phyloP scores from a whole-genome alignment of 1,140 invertebrate species.

The Sycophila sp. region DNA sequence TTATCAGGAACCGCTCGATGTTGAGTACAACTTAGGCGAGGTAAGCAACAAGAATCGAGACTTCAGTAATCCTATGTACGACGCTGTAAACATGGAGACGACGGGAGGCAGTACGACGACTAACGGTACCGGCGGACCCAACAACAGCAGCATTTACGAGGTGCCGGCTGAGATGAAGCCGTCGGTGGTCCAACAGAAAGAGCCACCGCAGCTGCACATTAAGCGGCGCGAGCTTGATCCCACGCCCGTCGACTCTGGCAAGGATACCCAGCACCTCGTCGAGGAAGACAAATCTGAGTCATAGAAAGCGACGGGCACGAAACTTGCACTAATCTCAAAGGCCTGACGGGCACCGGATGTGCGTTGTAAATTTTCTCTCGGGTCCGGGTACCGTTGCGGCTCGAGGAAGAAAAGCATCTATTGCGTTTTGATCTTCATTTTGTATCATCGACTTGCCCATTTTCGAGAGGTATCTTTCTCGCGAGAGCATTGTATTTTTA shows the following conservation, averaged over 20 bases:
- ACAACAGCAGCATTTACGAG: slow-evolving; percentile 79
- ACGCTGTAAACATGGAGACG: slow-evolving; percentile 75
- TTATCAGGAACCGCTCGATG: slow-evolving; percentile 76
- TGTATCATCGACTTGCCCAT: too few relatives aligned
- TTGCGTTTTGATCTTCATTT: slow-evolving; percentile 52
- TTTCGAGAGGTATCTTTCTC: too few relatives aligned
- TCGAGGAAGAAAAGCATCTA: too few relatives aligned
- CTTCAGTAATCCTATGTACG: slow-evolving; percentile 97
- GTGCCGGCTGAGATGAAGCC: slow-evolving; percentile 81
- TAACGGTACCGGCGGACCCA: slow-evolving; percentile 68
- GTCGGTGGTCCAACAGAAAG: slow-evolving; percentile 81
- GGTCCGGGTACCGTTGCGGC: too few relatives aligned
- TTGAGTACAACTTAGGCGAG: slow-evolving; percentile 80
- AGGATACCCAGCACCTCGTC: slow-evolving; percentile 90
- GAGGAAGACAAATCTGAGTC: slow-evolving; percentile 83
- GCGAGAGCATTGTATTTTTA: too few relatives aligned
- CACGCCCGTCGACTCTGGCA: slow-evolving; percentile 84
- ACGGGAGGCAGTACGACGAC: slow-evolving; percentile 47
- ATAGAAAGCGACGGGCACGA: slow-evolving; percentile 39
- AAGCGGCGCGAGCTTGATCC: slow-evolving; percentile 84
- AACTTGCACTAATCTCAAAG: too few relatives aligned
- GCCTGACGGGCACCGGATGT: neutral
- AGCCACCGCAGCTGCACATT: slow-evolving; percentile 77
- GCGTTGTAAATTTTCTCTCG: slow-evolving; percentile 8
- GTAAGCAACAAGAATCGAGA: slow-evolving; percentile 82